These are phyloP conservation scores for Aphrocallistes beatrix DNA, from an alignment of 37 sponge, comb jelly and placozoan genomes.

Conservation along the genomic window DNA sequence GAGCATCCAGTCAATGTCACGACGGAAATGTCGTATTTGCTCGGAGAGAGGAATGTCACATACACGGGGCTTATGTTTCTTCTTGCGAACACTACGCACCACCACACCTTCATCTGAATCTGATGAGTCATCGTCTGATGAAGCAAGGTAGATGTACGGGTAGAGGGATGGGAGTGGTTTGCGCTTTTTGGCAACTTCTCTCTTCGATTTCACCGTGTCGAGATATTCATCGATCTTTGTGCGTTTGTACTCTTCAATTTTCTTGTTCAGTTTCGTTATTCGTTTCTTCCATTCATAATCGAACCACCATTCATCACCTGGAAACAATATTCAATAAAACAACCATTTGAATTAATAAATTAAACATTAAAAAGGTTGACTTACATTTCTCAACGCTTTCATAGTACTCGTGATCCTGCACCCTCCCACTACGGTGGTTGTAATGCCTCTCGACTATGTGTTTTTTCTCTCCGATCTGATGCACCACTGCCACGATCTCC, in stretches of 20 bases:
- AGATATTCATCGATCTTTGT: constrained; percentile 7
- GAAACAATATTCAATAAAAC: not conserved
- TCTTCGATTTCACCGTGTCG: not conserved
- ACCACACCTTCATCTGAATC: not conserved
- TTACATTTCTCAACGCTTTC: constrained; percentile 17
- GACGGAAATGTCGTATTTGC: constrained; percentile 14
- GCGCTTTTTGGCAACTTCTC: constrained; percentile 3
- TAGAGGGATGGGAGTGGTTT: constrained; percentile 6
- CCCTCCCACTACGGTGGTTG: constrained; percentile 17
- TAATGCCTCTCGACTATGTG: not conserved
- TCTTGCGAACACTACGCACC: not conserved
- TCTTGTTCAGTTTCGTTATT: not conserved
- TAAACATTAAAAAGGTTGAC: not conserved
- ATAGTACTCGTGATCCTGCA: constrained; percentile 10
- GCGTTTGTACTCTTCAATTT: constrained; percentile 12
- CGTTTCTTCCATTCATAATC: constrained; percentile 16
- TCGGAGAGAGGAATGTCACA: constrained; percentile 10
- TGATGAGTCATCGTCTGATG: not conserved
- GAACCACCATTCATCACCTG: constrained; percentile 19
- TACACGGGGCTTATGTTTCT: not conserved
- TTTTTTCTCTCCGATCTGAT: not conserved
- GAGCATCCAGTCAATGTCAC: not conserved
- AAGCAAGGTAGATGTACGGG: not conserved
- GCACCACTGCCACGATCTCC: constrained; percentile 8
- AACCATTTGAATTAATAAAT: not conserved